Percentiles rank a stretch among this genome's conserved stretches.
These are phyloP conservation scores for Paratrypauchen microcephalus DNA, from an alignment of 2,797 vertebrate genomes.

Conservation along the genomic window DNA sequence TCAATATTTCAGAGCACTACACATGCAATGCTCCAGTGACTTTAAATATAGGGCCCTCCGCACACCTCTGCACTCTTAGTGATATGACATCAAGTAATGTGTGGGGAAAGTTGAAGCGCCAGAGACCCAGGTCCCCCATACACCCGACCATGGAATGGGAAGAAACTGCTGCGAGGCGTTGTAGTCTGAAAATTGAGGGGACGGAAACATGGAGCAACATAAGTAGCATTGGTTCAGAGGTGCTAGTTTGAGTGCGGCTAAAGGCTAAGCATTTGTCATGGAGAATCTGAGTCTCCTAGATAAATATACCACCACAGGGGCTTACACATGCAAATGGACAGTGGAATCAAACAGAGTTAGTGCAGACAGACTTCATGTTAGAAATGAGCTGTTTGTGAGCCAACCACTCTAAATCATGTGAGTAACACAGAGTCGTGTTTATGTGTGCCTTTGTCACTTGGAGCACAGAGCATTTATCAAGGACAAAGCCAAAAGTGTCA, in stretches of 20 bases:
- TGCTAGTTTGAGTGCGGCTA: conserved; percentile 18
- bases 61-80: conserved; percentile 66
- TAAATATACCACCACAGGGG: conserved; percentile 13
- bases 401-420: conserved; percentile 4
- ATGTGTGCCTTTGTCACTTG: conserved; percentile 42
- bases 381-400: conserved; percentile 15
- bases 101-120: conserved; percentile 64
- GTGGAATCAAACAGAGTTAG: conserved; percentile 24
- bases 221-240: conserved; percentile 33
- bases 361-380: conserved; percentile 21
- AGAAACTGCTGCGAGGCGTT: conserved; percentile 45
- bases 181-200: conserved; percentile 42
- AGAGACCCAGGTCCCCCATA: conserved; percentile 28
- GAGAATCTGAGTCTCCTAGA: conserved; percentile 14
- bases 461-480: conserved; percentile 75
- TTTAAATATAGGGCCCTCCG: conserved; percentile 65
- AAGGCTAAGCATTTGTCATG: conserved; percentile 43
- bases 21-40: conserved; percentile 74
- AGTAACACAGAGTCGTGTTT: conserved; percentile 4
- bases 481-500: conserved; percentile 78
- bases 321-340: conserved; percentile 22
- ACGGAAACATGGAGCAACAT: conserved; percentile 38
- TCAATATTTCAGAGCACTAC: conserved; percentile 78
- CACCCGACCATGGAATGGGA: conserved; percentile 54
- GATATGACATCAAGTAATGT: conserved; percentile 74